Percentiles rank a stretch among this genome's conserved stretches.
These are phyloP conservation scores for Ditylenchus weischeri DNA, from an alignment of 2,888 invertebrate species.

Conservation along the genomic window DNA sequence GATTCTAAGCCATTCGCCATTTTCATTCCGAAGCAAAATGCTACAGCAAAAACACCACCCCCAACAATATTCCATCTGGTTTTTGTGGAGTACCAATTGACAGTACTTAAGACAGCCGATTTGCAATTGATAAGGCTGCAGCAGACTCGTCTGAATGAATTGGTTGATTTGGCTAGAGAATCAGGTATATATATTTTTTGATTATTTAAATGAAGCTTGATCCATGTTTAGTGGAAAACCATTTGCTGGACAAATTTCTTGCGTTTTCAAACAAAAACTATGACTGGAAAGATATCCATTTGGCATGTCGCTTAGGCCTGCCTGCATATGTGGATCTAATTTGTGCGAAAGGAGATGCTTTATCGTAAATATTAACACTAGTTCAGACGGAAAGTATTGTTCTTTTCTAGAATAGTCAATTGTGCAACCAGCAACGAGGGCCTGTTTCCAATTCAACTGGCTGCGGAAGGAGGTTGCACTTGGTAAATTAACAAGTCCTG, in stretches of 20 bases:
- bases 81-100: conserved; percentile 2
- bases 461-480: conserved; percentile 5
- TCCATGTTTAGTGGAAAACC: conserved; percentile 24
- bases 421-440: conserved; percentile 18
- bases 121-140: not conserved
- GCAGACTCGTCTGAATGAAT: not conserved
- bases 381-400: not conserved
- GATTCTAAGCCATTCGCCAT: not conserved
- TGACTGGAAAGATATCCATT: conserved; percentile 28
- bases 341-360: conserved; percentile 17
- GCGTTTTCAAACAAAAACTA: not conserved
- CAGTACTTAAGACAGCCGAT: not conserved
- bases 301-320: conserved; percentile 26
- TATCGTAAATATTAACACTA: not conserved
- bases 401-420: conserved; percentile 23
- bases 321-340: conserved; percentile 13
- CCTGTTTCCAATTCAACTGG: conserved; percentile 25
- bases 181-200: not conserved
- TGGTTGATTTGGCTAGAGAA: not conserved
- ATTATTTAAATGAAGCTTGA: too few relatives aligned
- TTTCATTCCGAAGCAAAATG: too few relatives aligned
- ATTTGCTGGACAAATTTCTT: conserved; percentile 18
- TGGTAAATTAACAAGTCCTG: too few relatives aligned
- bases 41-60: too few relatives aligned
- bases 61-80: not conserved